Evolutionary conservation across 2,888 invertebrate species (phyloP), one percentile per base, ranked within the genome.

Genomic region (Magallana nippona): DNA sequence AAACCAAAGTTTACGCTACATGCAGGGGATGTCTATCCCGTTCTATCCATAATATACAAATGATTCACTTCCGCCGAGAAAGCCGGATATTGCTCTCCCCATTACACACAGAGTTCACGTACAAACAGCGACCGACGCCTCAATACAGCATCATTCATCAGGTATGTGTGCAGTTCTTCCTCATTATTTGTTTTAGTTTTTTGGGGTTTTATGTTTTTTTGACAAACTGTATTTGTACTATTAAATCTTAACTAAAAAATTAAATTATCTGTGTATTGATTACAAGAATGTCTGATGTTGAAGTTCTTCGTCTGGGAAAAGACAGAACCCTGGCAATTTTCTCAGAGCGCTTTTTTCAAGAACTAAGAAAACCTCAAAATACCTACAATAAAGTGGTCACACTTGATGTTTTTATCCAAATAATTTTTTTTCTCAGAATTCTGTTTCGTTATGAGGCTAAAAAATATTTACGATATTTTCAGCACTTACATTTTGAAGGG

Each of bases 31-130:
- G 22, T 71, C 71, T 71, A 71, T 71, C 71, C 32, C 15, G 60
- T 32, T 10, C 27, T 32, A 71, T 11, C 13, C 27, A 27, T 19
- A 13, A 2, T 60, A 60, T 27, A 32, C 44, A 44, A 44, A 44
- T 71, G 71, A 71, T 27, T 71, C 71, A 71, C 71, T 71, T 71
- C 71, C 71, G 71, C 71, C 2, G 71, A 71, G 71, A 22, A 15
- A 27, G 22, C 11, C 71, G 71, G 71, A 71, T 27, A 71, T 71
- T 71, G 32, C 71, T 27, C 71, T 22, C 1, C 27, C 1, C 63
- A 27, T 27, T 27, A 63, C 13, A 71, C 32, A 27, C n/a, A 19
- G 11, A 71, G 71, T 71, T 71, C 71, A 27, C 27, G 27, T 32
- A 27, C 32, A 27, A 17, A 1, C 71, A 19, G 71, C 71, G 71